A percentile compares a stretch with the other conserved stretches of the same genome.
Evolutionary conservation across 37 sponge, comb jelly and placozoan genomes (phyloP).

Genomic region (Bolinopsis microptera): DNA sequence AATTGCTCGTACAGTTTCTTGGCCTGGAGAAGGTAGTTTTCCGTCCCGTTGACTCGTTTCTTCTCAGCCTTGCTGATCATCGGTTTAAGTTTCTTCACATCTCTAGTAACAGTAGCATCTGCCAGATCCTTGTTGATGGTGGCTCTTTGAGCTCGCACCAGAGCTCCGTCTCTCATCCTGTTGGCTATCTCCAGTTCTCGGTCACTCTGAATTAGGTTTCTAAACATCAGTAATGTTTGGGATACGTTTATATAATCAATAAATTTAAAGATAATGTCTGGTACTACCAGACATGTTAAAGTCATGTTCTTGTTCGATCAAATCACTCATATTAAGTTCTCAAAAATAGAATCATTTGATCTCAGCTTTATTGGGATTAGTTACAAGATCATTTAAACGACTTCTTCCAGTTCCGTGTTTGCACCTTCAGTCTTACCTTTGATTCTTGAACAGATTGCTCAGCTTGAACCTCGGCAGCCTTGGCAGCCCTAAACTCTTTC

Average conservation of each 20-base stretch:
- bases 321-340: too few relatives aligned
- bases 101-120: conserved; percentile 12
- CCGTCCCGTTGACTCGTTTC: conserved; percentile 55
- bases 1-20: conserved; percentile 66
- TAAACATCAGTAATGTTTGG: background rate
- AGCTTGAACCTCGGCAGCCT: conserved; percentile 43
- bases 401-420: too few relatives aligned
- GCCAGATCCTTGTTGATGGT: conserved; percentile 64
- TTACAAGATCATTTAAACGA: too few relatives aligned
- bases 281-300: background rate
- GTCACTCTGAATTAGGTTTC: conserved; percentile 53
- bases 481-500: conserved; percentile 42
- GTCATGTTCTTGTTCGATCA: background rate
- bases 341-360: too few relatives aligned
- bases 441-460: conserved; percentile 14
- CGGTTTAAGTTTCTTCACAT: conserved; percentile 43
- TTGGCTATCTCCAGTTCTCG: conserved; percentile 61
- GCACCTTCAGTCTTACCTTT: conserved; percentile 17
- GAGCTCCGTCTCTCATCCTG: conserved; percentile 65
- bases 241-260: too few relatives aligned
- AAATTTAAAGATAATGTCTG: too few relatives aligned
- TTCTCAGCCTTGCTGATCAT: conserved; percentile 58
- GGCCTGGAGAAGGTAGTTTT: conserved; percentile 66
- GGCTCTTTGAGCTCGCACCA: conserved; percentile 24
- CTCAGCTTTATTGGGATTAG: too few relatives aligned